A percentile compares a stretch with the other conserved stretches of the same genome.
These are phyloP conservation scores for Mythimna vitellina DNA, from an alignment of 2,888 invertebrate genomes.

Conservation along the genomic window DNA sequence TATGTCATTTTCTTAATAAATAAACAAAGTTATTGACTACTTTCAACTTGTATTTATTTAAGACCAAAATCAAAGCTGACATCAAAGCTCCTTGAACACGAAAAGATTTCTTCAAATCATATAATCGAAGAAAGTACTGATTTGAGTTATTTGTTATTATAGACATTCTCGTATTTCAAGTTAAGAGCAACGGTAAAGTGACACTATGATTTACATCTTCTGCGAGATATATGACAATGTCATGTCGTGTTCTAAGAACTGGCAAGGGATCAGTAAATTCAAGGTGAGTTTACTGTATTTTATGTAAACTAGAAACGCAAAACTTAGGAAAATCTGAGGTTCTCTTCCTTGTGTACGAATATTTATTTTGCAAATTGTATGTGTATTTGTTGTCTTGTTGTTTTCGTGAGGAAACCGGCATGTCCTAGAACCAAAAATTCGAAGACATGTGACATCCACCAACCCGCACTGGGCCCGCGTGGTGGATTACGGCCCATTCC, in stretches of 20 bases:
- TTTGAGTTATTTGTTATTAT: constrained; percentile 45
- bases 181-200: constrained; percentile 64
- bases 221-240: constrained; percentile 66
- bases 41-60: not conserved
- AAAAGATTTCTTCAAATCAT: constrained; percentile 13
- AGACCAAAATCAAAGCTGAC: not conserved
- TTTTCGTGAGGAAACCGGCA: too few relatives aligned
- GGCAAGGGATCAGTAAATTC: constrained; percentile 70
- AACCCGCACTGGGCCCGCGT: too few relatives aligned
- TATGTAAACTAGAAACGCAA: constrained; percentile 1
- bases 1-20: not conserved
- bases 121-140: constrained; percentile 21
- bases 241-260: constrained; percentile 66
- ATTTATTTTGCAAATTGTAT: too few relatives aligned
- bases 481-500: too few relatives aligned
- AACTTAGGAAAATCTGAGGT: not conserved
- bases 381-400: too few relatives aligned
- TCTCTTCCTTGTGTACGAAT: not conserved
- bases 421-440: too few relatives aligned
- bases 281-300: constrained; percentile 61
- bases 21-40: not conserved
- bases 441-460: too few relatives aligned
- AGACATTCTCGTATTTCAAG: constrained; percentile 60
- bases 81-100: not conserved
- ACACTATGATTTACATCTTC: constrained; percentile 70